Evolutionary conservation across 2,113 vertebrate genomes (phyloP).

Genomic region (Albula glossodonta): DNA sequence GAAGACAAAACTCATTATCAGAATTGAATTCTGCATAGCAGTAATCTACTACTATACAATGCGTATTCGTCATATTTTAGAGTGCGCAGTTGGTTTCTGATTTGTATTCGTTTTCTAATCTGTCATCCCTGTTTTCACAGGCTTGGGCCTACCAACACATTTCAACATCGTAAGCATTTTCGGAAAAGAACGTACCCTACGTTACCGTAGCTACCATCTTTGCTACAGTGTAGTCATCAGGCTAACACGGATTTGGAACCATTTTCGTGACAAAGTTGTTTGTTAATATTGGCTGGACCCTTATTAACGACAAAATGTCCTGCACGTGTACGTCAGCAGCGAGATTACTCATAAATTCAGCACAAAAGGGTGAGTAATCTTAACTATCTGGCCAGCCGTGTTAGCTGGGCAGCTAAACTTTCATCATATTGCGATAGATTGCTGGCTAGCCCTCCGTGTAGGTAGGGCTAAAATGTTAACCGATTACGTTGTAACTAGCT

Average conservation of each 20-base stretch:
- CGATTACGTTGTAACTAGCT: background rate
- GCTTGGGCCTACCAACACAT: constrained; percentile 19
- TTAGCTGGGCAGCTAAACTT: background rate
- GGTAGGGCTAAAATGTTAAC: background rate
- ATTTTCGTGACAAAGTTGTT: background rate
- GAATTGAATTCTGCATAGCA: background rate
- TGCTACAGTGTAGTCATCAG: background rate
- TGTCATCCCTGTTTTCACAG: background rate
- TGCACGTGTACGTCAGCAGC: constrained; percentile 69
- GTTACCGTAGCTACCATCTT: constrained; percentile 8
- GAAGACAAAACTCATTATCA: background rate
- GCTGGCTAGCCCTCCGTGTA: background rate
- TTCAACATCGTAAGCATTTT: background rate
- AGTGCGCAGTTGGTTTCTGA: background rate
- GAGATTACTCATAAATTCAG: constrained; percentile 63
- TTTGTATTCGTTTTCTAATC: background rate
- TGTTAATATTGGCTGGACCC: constrained; percentile 34
- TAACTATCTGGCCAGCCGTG: background rate
- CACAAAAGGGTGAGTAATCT: constrained; percentile 63
- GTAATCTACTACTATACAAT: background rate
- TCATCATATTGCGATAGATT: background rate
- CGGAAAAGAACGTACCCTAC: background rate
- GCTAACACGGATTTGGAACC: background rate
- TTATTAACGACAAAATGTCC: constrained; percentile 58
- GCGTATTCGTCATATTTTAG: background rate